Conservation (phyloP, 92 coral and sea anemone species). For the Diadumene lineata region DNA sequence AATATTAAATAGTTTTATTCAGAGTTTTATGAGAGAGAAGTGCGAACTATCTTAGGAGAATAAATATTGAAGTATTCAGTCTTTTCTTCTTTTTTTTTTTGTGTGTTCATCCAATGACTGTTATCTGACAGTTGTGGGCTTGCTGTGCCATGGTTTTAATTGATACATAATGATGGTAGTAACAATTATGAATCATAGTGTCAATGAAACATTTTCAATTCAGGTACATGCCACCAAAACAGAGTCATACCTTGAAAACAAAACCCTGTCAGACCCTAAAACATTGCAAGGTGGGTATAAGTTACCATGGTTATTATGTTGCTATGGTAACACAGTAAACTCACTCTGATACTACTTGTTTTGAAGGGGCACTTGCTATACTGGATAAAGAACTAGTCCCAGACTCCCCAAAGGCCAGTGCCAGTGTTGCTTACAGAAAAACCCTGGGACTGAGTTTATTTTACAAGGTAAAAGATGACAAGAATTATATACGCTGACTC, state of each 20-base stretch:
- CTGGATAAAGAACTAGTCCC: conserved; percentile 75
- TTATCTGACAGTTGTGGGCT: too few relatives aligned
- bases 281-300: conserved; percentile 66
- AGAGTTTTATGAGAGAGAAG: too few relatives aligned
- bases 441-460: conserved; percentile 80
- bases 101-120: too few relatives aligned
- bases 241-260: conserved; percentile 67
- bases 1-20: conserved; percentile 1
- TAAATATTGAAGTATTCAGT: too few relatives aligned
- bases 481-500: too few relatives aligned
- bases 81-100: too few relatives aligned
- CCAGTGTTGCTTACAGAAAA: conserved; percentile 79
- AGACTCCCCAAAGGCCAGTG: conserved; percentile 68
- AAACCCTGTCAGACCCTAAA: conserved; percentile 49
- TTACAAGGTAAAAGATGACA: conserved; percentile 97
- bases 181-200: too few relatives aligned
- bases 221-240: conserved; percentile 82
- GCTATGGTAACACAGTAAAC: not conserved
- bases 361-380: conserved; percentile 58
- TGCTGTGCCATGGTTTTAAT: too few relatives aligned
- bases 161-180: too few relatives aligned
- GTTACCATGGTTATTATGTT: not conserved
- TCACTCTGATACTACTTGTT: not conserved
- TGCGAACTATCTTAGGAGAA: too few relatives aligned
- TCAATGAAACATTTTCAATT: too few relatives aligned